phyloP scores from a whole-genome alignment of 1,140 invertebrate species.

The Chrysopa pallens region DNA sequence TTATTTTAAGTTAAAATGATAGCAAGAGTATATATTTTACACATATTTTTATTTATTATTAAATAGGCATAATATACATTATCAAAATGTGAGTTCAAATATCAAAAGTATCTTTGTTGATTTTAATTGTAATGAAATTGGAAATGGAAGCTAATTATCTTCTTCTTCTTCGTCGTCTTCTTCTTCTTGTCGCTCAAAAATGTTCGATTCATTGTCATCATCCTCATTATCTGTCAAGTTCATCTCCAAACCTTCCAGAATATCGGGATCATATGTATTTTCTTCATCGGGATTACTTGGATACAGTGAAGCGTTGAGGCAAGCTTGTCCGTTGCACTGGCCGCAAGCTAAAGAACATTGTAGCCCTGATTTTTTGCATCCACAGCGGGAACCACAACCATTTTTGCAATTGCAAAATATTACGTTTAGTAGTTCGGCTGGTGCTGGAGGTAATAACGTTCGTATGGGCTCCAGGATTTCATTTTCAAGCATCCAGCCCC shows the following conservation, averaged over 20 bases:
- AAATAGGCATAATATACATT: constrained; percentile 13
- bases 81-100: constrained; percentile 14
- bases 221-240: constrained; percentile 5
- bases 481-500: constrained; percentile 17
- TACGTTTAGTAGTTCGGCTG: constrained; percentile 14
- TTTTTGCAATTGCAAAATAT: constrained; percentile 17
- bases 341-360: constrained; percentile 16
- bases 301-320: constrained; percentile 12
- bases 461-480: constrained; percentile 16
- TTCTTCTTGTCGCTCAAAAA: constrained; percentile 14
- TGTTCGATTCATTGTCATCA: constrained; percentile 14
- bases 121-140: constrained; percentile 13
- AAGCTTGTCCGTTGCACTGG: constrained; percentile 11
- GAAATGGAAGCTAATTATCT: constrained; percentile 14
- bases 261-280: too few relatives aligned
- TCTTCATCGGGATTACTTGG: constrained; percentile 11
- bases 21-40: constrained; percentile 13
- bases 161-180: constrained; percentile 15
- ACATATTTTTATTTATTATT: constrained; percentile 13
- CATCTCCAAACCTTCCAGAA: constrained; percentile 14
- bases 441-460: constrained; percentile 15
- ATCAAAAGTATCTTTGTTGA: constrained; percentile 10
- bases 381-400: constrained; percentile 10
- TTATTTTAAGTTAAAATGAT: constrained; percentile 7
- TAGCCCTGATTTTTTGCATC: constrained; percentile 16